Evolutionary conservation across 2,113 vertebrate species (phyloP).

Genomic region (Chelonoidis abingdonii): DNA sequence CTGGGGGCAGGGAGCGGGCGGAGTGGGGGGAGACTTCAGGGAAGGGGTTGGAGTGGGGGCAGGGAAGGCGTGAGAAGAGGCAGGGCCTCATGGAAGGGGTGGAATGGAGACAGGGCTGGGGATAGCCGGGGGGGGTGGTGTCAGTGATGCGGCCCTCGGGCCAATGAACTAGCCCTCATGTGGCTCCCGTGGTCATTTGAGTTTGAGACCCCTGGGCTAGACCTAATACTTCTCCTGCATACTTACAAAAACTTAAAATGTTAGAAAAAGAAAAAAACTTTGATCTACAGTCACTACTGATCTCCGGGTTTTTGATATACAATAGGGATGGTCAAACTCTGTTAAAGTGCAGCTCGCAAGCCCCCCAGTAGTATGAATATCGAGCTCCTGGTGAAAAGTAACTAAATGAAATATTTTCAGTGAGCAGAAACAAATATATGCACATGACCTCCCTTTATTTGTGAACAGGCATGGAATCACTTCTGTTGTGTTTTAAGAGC

Average conservation of each 20-base stretch:
- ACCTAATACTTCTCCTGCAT: background rate
- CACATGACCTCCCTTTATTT: background rate
- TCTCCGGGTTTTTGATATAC: background rate
- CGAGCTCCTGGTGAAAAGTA: background rate
- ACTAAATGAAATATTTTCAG: background rate
- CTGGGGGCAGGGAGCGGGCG: too few species aligned
- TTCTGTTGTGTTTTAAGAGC: background rate
- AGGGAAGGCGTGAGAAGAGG: too few species aligned
- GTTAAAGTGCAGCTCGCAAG: too few species aligned
- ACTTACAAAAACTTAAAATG: background rate
- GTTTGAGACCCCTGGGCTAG: background rate
- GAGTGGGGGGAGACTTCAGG: too few species aligned
- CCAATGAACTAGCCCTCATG: too few species aligned
- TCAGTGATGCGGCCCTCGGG: too few species aligned
- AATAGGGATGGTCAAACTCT: too few species aligned
- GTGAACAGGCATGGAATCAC: background rate
- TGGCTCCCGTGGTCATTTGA: too few species aligned
- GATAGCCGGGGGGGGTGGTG: too few species aligned
- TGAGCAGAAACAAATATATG: background rate
- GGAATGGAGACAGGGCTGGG: too few species aligned
- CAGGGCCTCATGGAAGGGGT: too few species aligned
- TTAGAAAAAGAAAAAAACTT: background rate
- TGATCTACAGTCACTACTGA: background rate
- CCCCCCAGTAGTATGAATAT: background rate
- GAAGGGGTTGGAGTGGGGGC: too few species aligned